Percentiles rank a stretch among this genome's conserved stretches.
Conservation (phyloP, 2,113 vertebrate genomes). For the Stigmatopora argus region DNA sequence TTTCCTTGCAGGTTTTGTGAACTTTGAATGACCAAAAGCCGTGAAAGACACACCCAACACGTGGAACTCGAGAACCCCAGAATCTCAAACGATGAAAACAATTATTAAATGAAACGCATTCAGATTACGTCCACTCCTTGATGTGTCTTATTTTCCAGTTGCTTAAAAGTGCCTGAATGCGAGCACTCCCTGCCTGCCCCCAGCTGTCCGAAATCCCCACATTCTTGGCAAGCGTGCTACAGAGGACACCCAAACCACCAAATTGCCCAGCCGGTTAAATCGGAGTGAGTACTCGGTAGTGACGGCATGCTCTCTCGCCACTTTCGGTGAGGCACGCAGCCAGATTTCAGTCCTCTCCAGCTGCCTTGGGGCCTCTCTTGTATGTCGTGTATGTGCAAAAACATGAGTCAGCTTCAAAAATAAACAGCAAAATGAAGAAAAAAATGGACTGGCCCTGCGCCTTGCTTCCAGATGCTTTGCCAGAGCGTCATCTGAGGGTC, state of each 20-base stretch:
- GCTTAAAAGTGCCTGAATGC: conserved; percentile 51
- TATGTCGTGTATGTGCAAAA: conserved; percentile 18
- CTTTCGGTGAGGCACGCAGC: conserved; percentile 8
- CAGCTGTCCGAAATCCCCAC: conserved; percentile 62
- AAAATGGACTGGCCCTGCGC: conserved; percentile 41
- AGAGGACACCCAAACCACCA: conserved; percentile 30
- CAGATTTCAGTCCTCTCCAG: conserved; percentile 2
- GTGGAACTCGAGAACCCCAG: conserved; percentile 33
- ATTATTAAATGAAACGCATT: conserved; percentile 41
- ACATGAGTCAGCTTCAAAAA: conserved; percentile 28
- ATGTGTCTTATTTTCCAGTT: conserved; percentile 46
- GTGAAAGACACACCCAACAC: no score
- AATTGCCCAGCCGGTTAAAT: conserved; percentile 17
- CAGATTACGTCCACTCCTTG: conserved; percentile 48
- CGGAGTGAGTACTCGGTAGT: conserved; percentile 1
- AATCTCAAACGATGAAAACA: conserved; percentile 40
- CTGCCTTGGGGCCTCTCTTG: conserved; percentile 26
- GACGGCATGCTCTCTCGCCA: conserved; percentile 15
- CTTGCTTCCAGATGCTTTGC: conserved; percentile 55
- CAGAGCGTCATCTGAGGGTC: conserved; percentile 17
- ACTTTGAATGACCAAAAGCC: no score
- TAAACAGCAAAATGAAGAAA: conserved; percentile 9
- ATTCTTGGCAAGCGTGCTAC: conserved; percentile 45
- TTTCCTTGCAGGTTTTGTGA: no score
- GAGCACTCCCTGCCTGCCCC: conserved; percentile 41